These are phyloP conservation scores for Dynastes tityus DNA, from an alignment of 2,888 invertebrate genomes.

Conservation along the genomic window DNA sequence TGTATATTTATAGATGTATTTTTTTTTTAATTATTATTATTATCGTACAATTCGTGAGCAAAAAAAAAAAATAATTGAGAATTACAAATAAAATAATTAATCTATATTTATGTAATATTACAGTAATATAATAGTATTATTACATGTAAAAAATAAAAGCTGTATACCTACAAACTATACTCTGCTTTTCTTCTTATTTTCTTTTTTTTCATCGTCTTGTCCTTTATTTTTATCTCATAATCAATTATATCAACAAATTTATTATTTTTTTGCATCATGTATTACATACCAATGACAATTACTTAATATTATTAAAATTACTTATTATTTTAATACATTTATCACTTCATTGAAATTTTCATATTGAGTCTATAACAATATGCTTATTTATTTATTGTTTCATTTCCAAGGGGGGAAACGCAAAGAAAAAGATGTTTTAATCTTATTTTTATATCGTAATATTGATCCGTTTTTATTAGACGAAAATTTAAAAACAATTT, in stretches of 20 bases:
- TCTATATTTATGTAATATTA: slow-evolving; percentile 34
- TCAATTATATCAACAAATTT: background rate
- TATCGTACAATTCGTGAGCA: slow-evolving; percentile 37
- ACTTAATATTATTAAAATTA: slow-evolving; percentile 1
- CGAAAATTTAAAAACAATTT: too few species aligned
- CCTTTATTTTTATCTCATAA: background rate
- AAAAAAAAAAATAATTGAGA: background rate
- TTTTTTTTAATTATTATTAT: background rate
- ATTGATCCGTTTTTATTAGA: too few species aligned
- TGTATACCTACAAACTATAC: slow-evolving; percentile 35
- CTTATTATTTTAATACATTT: slow-evolving; percentile 1
- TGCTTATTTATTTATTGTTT: too few species aligned
- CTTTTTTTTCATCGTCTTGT: background rate
- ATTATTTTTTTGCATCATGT: background rate
- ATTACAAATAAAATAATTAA: slow-evolving; percentile 4
- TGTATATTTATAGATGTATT: too few species aligned
- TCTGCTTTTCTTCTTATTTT: background rate
- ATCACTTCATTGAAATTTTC: slow-evolving; percentile 9
- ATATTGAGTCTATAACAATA: background rate
- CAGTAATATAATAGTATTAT: slow-evolving; percentile 29
- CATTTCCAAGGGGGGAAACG: too few species aligned
- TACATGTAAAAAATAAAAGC: slow-evolving; percentile 48
- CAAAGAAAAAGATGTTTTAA: too few species aligned
- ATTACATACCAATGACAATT: slow-evolving; percentile 6
- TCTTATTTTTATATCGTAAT: too few species aligned